phyloP scores from a whole-genome alignment of 1,140 invertebrate genomes.

The Lordiphosa clarofinis region DNA sequence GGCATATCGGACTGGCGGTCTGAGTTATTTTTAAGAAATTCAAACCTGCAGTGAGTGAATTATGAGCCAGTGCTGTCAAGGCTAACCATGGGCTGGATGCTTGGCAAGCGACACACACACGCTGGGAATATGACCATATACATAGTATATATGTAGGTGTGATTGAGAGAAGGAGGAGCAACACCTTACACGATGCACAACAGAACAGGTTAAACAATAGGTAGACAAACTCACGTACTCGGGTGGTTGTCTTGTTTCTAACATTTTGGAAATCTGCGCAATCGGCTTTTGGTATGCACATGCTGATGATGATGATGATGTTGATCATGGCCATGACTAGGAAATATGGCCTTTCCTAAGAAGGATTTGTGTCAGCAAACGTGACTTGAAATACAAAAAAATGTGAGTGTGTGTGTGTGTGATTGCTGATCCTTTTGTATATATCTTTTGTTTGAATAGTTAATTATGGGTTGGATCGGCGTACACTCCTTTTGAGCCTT shows the following conservation, averaged over 20 bases:
- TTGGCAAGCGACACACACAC: slow-evolving; percentile 60
- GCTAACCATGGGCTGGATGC: slow-evolving; percentile 40
- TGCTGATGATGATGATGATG: slow-evolving; percentile 53
- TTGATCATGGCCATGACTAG: slow-evolving; percentile 66
- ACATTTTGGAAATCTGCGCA: slow-evolving; percentile 70
- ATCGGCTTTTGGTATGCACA: slow-evolving; percentile 67
- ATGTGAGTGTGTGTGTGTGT: slow-evolving; percentile 38
- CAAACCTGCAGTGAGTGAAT: slow-evolving; percentile 77
- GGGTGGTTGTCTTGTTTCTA: slow-evolving; percentile 53
- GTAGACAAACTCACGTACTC: slow-evolving; percentile 69
- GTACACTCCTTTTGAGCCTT: slow-evolving; percentile 62
- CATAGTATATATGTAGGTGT: slow-evolving; percentile 54
- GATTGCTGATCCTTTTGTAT: slow-evolving; percentile 70
- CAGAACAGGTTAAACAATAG: slow-evolving; percentile 72
- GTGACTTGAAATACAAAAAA: slow-evolving; percentile 68
- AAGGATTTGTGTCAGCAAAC: slow-evolving; percentile 76
- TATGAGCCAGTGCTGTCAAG: slow-evolving; percentile 69
- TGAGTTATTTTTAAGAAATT: slow-evolving; percentile 75
- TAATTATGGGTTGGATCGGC: slow-evolving; percentile 74
- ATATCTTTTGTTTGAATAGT: slow-evolving; percentile 73
- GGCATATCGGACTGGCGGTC: slow-evolving; percentile 22
- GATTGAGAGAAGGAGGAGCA: slow-evolving; percentile 46
- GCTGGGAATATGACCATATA: slow-evolving; percentile 40
- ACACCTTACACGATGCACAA: slow-evolving; percentile 63
- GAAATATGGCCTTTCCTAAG: slow-evolving; percentile 74